Base-by-base conservation (phyloP, 2,113 vertebrate genomes). In the Podilymbus podiceps region DNA sequence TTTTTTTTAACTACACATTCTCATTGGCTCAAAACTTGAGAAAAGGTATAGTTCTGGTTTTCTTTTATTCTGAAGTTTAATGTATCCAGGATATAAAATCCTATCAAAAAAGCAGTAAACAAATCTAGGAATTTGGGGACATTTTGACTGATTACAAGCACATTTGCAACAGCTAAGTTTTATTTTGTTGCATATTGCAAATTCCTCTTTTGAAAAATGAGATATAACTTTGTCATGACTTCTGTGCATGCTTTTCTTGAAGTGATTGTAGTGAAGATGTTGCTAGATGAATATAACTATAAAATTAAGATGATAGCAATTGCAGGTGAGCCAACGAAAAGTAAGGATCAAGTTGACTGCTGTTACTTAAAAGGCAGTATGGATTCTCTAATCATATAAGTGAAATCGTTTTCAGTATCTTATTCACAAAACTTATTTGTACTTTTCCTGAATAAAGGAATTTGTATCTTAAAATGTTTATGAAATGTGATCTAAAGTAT, bases 11-110 rank as follows among this genome's bases (percentile, higher is more conserved):
- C 75, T 91, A 73, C 28, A 82, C 25, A 23, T 82, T 85, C 49
- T 89, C 42, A 74, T 68, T 97, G 89, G 79, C 66, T 87, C 89
- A 89, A 92, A 95, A 89, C 67, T 84, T 94, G 81, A 91, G 69
- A 73, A 83, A 92, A 82, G 59, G n/a, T 93, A 47, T 47, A 84
- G 75, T 69, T 73, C 23, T 84, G 6, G 31, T 85, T 76, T 85
- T 77, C 46, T 95, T 77, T 33, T 71, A 60, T 59, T 96, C 66
- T 69, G 46, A 89, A 50, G 17, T 88, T 69, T 72, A n/a, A 30
- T 66, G 31, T 49, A 69, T 5, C 4, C 27, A 55, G 53, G 21
- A 64, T 85, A 69, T 44, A 67, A 96, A 64, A 76, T 89, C 53
- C 23, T 69, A 27, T 44, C 13, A 60, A 60, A 89, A 63, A 44